These are phyloP conservation scores for Nymphalis c-album DNA, from an alignment of 2,888 invertebrate genomes.

Conservation along the genomic window DNA sequence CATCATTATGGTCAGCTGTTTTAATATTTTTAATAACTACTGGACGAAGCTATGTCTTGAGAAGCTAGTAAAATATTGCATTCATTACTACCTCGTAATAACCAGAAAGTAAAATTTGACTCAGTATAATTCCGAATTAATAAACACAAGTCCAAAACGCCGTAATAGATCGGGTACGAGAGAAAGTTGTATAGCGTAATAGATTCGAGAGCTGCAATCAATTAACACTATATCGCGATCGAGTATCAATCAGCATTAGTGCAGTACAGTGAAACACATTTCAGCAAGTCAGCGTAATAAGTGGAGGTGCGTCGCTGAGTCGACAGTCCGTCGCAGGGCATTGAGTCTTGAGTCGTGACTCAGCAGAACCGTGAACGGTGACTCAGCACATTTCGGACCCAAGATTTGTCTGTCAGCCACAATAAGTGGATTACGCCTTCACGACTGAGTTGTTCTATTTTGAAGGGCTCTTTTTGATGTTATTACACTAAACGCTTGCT, in stretches of 20 bases:
- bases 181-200: constrained; percentile 37
- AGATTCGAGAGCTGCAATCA: constrained; percentile 35
- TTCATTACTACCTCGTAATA: too few relatives aligned
- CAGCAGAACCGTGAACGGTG: constrained; percentile 67
- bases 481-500: constrained; percentile 47
- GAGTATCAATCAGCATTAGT: constrained; percentile 68
- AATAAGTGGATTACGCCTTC: constrained; percentile 77
- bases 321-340: constrained; percentile 45
- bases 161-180: constrained; percentile 19
- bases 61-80: too few relatives aligned
- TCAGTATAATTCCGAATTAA: not conserved
- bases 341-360: constrained; percentile 70
- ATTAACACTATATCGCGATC: constrained; percentile 53
- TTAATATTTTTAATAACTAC: constrained; percentile 39
- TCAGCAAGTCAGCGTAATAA: constrained; percentile 66
- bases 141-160: constrained; percentile 7
- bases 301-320: constrained; percentile 46
- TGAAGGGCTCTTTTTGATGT: constrained; percentile 59
- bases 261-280: constrained; percentile 56
- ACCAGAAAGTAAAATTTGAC: not conserved
- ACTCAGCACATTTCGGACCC: constrained; percentile 59
- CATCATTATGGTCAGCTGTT: constrained; percentile 65
- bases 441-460: constrained; percentile 68
- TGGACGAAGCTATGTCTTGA: too few relatives aligned
- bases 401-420: constrained; percentile 66